Evolutionary conservation across 2,797 vertebrate genomes (phyloP).

Genomic region (Gephyroberyx darwinii): DNA sequence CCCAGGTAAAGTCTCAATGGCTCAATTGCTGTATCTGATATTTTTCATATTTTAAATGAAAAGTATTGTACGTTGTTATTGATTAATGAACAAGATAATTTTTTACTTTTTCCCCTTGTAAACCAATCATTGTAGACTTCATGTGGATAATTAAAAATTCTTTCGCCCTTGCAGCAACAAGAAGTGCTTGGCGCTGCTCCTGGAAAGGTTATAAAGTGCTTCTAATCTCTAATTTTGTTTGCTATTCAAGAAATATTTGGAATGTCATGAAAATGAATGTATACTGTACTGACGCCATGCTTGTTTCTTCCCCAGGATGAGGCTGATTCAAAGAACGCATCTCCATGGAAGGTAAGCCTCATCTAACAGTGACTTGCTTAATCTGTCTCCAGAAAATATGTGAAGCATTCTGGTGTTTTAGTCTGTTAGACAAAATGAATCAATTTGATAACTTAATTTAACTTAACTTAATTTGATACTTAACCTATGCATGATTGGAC

Average conservation of each 20-base stretch:
- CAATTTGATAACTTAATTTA: slow-evolving; percentile 25
- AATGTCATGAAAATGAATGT: not conserved
- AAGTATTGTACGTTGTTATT: not conserved
- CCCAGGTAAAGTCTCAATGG: slow-evolving; percentile 70
- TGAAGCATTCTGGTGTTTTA: slow-evolving; percentile 8
- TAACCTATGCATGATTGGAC: slow-evolving; percentile 37
- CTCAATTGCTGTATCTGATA: not conserved
- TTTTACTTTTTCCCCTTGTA: not conserved
- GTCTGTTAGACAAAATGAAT: slow-evolving; percentile 28
- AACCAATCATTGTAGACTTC: not conserved
- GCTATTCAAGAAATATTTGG: not conserved
- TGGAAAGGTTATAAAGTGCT: slow-evolving; percentile 72
- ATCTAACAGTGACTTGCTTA: not conserved
- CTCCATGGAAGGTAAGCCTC: slow-evolving; percentile 96
- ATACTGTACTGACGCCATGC: not conserved
- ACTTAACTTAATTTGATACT: slow-evolving; percentile 28
- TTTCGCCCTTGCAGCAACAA: slow-evolving; percentile 75
- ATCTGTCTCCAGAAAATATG: not conserved
- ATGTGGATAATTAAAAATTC: not conserved
- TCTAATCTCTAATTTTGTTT: not conserved
- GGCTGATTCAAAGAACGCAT: slow-evolving; percentile 90
- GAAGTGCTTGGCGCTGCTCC: slow-evolving; percentile 77
- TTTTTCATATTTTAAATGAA: too few relatives aligned
- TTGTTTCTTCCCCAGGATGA: slow-evolving; percentile 86
- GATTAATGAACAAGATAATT: not conserved